Percentiles rank a stretch among this genome's conserved stretches.
Evolutionary conservation across 2,888 invertebrate species (phyloP).

Genomic region (Stegophylla sp.): DNA sequence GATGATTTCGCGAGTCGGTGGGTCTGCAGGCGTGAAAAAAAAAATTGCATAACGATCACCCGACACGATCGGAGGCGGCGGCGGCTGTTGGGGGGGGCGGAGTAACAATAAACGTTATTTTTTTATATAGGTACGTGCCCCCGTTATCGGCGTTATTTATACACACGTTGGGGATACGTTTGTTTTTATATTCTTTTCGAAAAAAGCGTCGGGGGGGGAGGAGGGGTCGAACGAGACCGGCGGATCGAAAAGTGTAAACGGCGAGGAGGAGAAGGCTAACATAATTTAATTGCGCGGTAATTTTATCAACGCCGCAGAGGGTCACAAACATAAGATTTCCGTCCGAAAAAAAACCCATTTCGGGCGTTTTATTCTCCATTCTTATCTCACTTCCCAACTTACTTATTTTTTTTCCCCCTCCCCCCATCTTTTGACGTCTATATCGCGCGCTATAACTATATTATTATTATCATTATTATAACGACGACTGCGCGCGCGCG

Average conservation of each 20-base stretch:
- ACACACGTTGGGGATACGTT: background rate
- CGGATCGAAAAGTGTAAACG: too few relatives aligned
- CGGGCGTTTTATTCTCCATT: background rate
- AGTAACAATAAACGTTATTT: background rate
- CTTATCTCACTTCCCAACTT: conserved; percentile 3
- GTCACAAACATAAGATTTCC: conserved; percentile 29
- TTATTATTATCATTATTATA: conserved; percentile 16
- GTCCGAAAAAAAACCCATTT: background rate
- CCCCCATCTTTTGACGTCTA: background rate
- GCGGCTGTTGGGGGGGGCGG: too few relatives aligned
- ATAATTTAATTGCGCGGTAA: conserved; percentile 45
- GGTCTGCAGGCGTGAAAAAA: background rate
- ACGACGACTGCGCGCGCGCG: too few relatives aligned
- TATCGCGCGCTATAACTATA: background rate
- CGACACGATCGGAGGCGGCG: too few relatives aligned
- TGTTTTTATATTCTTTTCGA: conserved; percentile 3
- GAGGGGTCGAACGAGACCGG: background rate
- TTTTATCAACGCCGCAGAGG: conserved; percentile 38
- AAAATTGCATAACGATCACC: conserved; percentile 26
- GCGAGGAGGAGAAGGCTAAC: background rate
- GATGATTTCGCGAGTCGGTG: background rate
- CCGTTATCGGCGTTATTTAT: conserved; percentile 51
- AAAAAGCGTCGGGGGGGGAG: background rate
- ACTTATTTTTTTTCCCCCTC: background rate
- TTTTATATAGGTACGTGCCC: too few relatives aligned